A percentile compares a stretch with the other conserved stretches of the same genome.
Conservation (phyloP, 2,113 vertebrate species). For the Promerops cafer region DNA sequence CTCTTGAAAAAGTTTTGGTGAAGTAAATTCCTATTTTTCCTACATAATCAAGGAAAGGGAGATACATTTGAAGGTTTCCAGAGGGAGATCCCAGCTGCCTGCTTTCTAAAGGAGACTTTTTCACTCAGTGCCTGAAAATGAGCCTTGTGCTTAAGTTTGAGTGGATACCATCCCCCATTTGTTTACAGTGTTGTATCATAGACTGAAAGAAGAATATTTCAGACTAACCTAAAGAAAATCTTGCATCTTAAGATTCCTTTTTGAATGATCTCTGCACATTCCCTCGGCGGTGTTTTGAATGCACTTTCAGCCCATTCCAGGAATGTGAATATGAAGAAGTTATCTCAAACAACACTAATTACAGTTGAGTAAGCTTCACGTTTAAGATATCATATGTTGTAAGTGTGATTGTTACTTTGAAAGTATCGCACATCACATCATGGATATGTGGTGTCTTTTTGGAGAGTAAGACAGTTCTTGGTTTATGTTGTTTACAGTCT, state of each 20-base stretch:
- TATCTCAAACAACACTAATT: constrained; percentile 64
- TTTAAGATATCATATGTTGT: constrained; percentile 48
- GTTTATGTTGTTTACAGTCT: background rate
- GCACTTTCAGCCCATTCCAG: constrained; percentile 62
- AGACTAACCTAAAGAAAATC: constrained; percentile 64
- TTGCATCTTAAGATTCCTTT: constrained; percentile 67
- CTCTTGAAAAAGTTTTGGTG: background rate
- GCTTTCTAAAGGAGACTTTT: background rate
- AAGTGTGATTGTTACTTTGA: constrained; percentile 39
- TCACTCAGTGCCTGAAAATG: constrained; percentile 9
- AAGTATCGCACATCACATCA: background rate
- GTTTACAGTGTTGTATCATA: constrained; percentile 47
- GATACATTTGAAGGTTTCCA: background rate
- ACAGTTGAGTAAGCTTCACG: constrained; percentile 59
- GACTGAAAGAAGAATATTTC: constrained; percentile 49
- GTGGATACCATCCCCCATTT: constrained; percentile 48
- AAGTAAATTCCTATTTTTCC: background rate
- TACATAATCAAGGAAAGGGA: background rate
- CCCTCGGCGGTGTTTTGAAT: constrained; percentile 62
- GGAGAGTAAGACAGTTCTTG: background rate
- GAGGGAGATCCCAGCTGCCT: constrained; percentile 10
- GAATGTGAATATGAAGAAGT: constrained; percentile 66
- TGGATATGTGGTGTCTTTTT: background rate
- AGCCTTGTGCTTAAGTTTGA: constrained; percentile 47
- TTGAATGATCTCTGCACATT: constrained; percentile 66